Evolutionary conservation across 2,888 invertebrate species (phyloP).

Genomic region (Hypercompe scribonia): DNA sequence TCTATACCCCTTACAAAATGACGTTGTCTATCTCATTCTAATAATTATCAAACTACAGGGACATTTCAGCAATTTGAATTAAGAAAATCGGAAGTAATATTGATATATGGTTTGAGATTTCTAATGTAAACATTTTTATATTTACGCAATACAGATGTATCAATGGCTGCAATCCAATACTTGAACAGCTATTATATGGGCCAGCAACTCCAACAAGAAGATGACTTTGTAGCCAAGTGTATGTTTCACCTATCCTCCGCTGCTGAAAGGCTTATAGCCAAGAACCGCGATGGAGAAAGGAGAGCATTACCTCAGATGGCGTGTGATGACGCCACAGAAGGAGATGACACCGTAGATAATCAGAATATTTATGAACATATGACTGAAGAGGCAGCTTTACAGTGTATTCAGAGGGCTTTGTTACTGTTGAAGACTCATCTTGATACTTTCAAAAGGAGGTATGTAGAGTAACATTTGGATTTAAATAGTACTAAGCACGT

Average conservation of each 20-base stretch:
- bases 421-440: slow-evolving; percentile 96
- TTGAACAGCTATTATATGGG: slow-evolving; percentile 98
- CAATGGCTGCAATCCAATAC: slow-evolving; percentile 97
- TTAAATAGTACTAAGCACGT: not conserved
- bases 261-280: slow-evolving; percentile 89
- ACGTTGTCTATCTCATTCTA: no score
- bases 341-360: slow-evolving; percentile 73
- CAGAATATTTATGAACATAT: slow-evolving; percentile 82
- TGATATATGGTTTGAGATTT: not conserved
- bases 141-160: slow-evolving; percentile 88
- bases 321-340: slow-evolving; percentile 61
- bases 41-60: no score
- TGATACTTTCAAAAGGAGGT: slow-evolving; percentile 95
- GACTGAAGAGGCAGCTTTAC: slow-evolving; percentile 92
- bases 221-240: slow-evolving; percentile 96
- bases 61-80: no score
- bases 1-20: no score
- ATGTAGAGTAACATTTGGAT: slow-evolving; percentile 28
- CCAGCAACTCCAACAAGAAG: slow-evolving; percentile 95
- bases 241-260: slow-evolving; percentile 96
- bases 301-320: slow-evolving; percentile 50
- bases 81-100: no score
- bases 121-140: not conserved
- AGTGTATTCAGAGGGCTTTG: slow-evolving; percentile 96
- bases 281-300: slow-evolving; percentile 68